Evolutionary conservation across 64 coral and sea anemone species (phyloP).

Genomic region (Montipora capricornis): DNA sequence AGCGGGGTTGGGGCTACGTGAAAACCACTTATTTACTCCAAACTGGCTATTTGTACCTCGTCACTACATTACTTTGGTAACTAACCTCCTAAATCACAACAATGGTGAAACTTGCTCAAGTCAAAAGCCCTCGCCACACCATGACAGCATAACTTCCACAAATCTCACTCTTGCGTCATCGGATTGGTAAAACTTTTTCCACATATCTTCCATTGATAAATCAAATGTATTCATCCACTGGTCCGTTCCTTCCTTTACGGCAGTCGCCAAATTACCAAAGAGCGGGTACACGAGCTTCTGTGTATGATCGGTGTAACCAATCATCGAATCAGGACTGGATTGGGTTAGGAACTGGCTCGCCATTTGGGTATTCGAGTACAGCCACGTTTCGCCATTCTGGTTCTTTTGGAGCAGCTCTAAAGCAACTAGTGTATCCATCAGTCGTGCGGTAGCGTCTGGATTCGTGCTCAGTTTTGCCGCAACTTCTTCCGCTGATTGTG

Average conservation of each 20-base stretch:
- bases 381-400: neutral
- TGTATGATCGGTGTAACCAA: no score
- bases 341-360: slow-evolving; percentile 18
- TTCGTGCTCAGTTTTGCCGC: slow-evolving; percentile 39
- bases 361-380: slow-evolving; percentile 47
- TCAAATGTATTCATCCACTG: slow-evolving; percentile 74
- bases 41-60: no score
- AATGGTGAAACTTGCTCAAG: slow-evolving; percentile 10
- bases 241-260: slow-evolving; percentile 61
- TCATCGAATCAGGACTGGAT: neutral
- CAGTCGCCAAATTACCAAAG: slow-evolving; percentile 41
- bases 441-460: slow-evolving; percentile 33
- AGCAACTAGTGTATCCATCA: slow-evolving; percentile 53
- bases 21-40: no score
- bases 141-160: slow-evolving; percentile 28
- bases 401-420: slow-evolving; percentile 63
- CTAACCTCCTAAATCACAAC: slow-evolving; percentile 83
- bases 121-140: slow-evolving; percentile 63
- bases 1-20: no score
- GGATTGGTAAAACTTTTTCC: neutral
- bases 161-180: slow-evolving; percentile 9
- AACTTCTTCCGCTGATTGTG: slow-evolving; percentile 29
- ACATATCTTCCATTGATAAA: slow-evolving; percentile 15
- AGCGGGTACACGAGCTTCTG: neutral
- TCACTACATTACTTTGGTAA: no score